Evolutionary conservation across 2,888 invertebrate genomes (phyloP), one percentile per base, ranked within the genome.

Genomic region (Chydorus sphaericus): DNA sequence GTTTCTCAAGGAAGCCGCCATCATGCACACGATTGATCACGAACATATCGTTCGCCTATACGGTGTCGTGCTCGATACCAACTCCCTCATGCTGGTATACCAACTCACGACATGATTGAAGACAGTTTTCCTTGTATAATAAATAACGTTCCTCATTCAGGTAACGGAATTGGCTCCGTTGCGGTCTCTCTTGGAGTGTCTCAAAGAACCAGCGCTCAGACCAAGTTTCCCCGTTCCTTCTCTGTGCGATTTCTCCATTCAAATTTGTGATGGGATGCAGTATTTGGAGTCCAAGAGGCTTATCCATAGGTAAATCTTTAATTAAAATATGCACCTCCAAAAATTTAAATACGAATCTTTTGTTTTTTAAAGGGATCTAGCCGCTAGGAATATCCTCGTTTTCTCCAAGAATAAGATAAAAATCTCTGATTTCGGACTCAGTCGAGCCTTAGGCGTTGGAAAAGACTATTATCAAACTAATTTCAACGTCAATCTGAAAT

Each of bases 401-500:
- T 97, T 96, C 72, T 87, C 85, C 59, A 91, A 91, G 70, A 87
- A 91, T 66, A 89, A 87, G 74, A 94, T 97, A 6, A 98, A 98
- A 75, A 96, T 98, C 61, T 96, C 94, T 1, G 97, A 98, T 69
- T 96, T 98, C 71, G 97, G 97, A 4, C 71, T 98, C 54, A 94
- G 94, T 1, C 78, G 96, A 55, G 94, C 94, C 0, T 73, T 98
- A 55, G 96, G 97, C 2, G 91, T 92, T 50, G 97, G 96, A 29
- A 97, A 97, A 70, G 96, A 98, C 70, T 98, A 98, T 69, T 98
- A 98, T 68, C 93, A 96, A 70, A 94, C 93, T 4, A 96, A 97
- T 73, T 94, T 94, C 69, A 93, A 91, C 69, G 92, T 94, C 36
- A 93, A 93, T 73, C 77, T 97, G 59, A 96, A 96, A 71, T 74